Percentiles rank a stretch among this genome's conserved stretches.
phyloP scores from a whole-genome alignment of 2,888 invertebrate species.

The Phaonia tiefii region DNA sequence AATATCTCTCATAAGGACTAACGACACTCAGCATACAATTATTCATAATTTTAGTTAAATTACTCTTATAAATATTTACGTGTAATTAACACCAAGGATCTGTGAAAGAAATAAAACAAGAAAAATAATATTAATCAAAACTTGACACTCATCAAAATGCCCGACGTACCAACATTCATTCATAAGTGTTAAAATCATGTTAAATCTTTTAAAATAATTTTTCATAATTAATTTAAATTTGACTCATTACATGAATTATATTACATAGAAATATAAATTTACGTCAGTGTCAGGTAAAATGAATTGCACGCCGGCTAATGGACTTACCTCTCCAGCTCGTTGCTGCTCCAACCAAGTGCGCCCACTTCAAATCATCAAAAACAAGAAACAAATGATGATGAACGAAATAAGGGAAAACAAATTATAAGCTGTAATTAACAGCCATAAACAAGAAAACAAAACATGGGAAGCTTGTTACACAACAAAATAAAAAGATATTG shows the following conservation, averaged over 20 bases:
- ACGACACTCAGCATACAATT: no score
- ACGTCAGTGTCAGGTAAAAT: not conserved
- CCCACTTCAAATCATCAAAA: no score
- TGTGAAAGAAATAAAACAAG: no score
- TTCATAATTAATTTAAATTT: constrained; percentile 57
- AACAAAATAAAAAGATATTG: no score
- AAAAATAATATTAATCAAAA: no score
- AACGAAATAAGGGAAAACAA: constrained; percentile 31
- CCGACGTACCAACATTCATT: not conserved
- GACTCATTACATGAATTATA: constrained; percentile 24
- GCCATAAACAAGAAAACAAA: constrained; percentile 51
- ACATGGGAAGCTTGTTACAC: constrained; percentile 39
- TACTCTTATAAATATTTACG: no score
- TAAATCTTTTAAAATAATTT: constrained; percentile 35
- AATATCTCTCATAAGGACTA: no score
- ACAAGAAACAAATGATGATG: constrained; percentile 31
- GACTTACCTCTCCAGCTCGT: not conserved
- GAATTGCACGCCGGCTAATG: not conserved
- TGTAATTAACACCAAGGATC: no score
- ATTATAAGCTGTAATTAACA: constrained; percentile 58
- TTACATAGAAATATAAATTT: not conserved
- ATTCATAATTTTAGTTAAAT: no score
- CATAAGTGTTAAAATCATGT: constrained; percentile 21
- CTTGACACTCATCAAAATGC: not conserved
- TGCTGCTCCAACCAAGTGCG: not conserved